These are phyloP conservation scores for Amblyjoppa fuscipennis DNA, from an alignment of 2,888 invertebrate species.

Conservation along the genomic window DNA sequence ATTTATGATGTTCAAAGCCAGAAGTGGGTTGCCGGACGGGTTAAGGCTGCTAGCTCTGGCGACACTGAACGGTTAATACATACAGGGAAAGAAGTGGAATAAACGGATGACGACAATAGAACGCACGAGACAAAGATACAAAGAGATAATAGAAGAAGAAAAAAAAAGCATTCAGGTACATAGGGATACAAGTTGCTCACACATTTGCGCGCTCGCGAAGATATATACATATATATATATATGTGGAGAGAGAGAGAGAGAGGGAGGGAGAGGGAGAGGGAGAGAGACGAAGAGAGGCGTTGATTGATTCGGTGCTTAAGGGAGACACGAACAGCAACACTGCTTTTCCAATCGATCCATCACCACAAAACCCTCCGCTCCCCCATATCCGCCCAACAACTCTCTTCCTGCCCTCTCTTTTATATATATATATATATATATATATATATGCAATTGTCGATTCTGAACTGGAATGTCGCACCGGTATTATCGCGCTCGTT, in stretches of 20 bases:
- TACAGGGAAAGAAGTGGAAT: not conserved
- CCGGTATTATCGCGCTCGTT: conserved; percentile 10
- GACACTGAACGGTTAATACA: not conserved
- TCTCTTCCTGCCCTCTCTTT: conserved; percentile 50
- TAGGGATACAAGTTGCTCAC: not conserved
- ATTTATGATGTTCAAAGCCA: conserved; percentile 28
- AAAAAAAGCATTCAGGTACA: conserved; percentile 2
- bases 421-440: conserved; percentile 20
- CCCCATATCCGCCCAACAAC: conserved; percentile 43
- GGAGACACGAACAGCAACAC: conserved; percentile 68
- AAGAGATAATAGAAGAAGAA: not conserved
- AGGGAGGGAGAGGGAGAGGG: too few species aligned
- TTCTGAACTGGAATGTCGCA: conserved; percentile 66
- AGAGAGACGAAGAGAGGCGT: too few species aligned
- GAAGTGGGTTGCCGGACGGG: conserved; percentile 7
- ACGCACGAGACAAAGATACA: conserved; percentile 6
- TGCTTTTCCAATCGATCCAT: conserved; percentile 70
- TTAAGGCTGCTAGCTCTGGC: conserved; percentile 14
- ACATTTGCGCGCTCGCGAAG: not conserved
- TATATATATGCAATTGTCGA: conserved; percentile 42
- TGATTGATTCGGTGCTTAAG: conserved; percentile 37
- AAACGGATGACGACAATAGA: conserved; percentile 12
- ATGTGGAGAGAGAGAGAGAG: not conserved
- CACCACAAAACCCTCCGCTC: conserved; percentile 56
- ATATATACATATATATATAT: too few species aligned